These are phyloP conservation scores for Crotophaga sulcirostris DNA, from an alignment of 2,113 vertebrate species.

Conservation along the genomic window DNA sequence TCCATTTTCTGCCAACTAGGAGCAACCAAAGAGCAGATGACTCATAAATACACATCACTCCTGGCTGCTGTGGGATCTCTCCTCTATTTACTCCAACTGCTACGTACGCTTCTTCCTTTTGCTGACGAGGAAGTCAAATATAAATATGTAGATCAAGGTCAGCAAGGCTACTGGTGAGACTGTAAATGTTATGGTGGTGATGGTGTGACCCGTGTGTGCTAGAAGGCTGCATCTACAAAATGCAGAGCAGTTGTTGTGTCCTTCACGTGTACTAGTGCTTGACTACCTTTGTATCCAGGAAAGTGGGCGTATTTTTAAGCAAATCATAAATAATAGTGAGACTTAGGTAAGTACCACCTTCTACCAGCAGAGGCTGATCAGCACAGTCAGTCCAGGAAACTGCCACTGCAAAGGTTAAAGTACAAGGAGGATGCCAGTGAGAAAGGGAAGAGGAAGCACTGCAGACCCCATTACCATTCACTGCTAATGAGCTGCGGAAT, in stretches of 20 bases:
- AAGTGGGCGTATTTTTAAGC: not conserved
- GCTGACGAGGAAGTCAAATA: not conserved
- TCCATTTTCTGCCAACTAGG: not conserved
- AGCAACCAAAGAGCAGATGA: conserved; percentile 15
- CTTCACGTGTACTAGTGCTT: not conserved
- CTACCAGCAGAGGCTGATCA: not conserved
- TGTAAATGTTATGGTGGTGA: not conserved
- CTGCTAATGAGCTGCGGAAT: conserved; percentile 26
- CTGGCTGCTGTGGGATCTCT: not conserved
- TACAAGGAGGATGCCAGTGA: not conserved
- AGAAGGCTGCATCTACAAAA: not conserved
- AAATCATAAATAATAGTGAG: not conserved
- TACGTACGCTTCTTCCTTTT: not conserved
- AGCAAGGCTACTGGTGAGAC: not conserved
- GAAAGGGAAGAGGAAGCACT: conserved; percentile 23
- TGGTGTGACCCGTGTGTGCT: not conserved
- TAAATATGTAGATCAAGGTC: not conserved
- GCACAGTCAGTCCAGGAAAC: not conserved
- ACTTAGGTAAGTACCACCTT: not conserved
- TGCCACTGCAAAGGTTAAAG: not conserved
- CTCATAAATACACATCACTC: not conserved
- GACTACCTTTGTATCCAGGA: not conserved
- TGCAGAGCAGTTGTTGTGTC: not conserved
- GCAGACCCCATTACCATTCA: not conserved
- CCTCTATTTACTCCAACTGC: not conserved